Base-by-base conservation (phyloP, 2,888 invertebrate species). In the Fragum whitleyi region DNA sequence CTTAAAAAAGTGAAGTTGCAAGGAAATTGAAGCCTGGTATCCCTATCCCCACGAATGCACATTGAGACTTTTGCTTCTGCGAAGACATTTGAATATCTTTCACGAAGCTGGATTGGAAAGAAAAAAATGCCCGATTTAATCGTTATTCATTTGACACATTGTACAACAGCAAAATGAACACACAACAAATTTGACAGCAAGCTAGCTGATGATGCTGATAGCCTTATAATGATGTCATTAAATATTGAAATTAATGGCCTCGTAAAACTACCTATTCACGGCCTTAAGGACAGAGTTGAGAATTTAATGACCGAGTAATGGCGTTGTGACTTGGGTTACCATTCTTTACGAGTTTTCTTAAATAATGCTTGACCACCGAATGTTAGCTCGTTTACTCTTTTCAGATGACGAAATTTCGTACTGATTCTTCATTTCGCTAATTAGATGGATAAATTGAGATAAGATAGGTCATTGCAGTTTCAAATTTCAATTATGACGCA, bases 211-310 rank as follows among this genome's bases (percentile, higher is more conserved):
- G 65, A 65, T 36, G 39, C 36, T 42, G 65, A 65, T 65, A 26
- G 42, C 42, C 42, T 65, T 65, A 65, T 65, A 69, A 74, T 65
- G 55, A 83, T 74, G 81, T 77, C 76, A 83, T 78, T 74, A 85
- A 79, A 81, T 75, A 80, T 80, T 81, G 85, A 81, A 79, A 69
- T 85, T 79, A 77, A 85, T 78, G 73, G 62, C 72, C 68, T 71
- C 77, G 74, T 83, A 81, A 81, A 81, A 74, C 21, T n/a, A 36
- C 19, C 77, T 73, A 85, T 81, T 81, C 74, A 67, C 81, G 77
- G 76, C 59, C 29, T 55, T 29, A 42, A 36, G 55, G 23, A 73
- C 65, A 67, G 42, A 71, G 51, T 51, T 39, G 59, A 74, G 69
- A 62, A 26, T 77, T 81, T 81, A 77, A 81, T 74, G 53, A 74